Evolutionary conservation across 2,113 vertebrate genomes (phyloP), one percentile per base, ranked within the genome.

Genomic region (Donacobius atricapilla): DNA sequence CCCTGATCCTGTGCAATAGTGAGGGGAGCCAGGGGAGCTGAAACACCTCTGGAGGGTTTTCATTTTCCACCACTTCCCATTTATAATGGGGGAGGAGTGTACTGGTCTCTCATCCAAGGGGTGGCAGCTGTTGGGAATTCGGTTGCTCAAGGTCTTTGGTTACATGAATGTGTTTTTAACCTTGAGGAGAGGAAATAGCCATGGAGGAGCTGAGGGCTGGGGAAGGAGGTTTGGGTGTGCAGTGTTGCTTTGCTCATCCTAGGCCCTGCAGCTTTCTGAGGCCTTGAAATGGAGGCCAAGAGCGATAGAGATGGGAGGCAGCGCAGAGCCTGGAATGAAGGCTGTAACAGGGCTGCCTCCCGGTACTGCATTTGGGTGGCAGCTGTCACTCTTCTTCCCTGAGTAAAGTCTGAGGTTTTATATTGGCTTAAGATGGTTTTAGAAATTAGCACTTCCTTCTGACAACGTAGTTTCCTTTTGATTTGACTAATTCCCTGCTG

Each of bases 201-300:
- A 1, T 9, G 50, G n/a, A 80, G 80, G 35, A 60, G 0, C 33
- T 16, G 35, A 85, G 70, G 33, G 37, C 18, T 61, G 54, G 31
- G 56, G 54, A 30, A 17, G 54, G 45, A 57, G 37, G 4, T 57
- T 70, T 63, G 64, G 30, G 19, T 69, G 45, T 61, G 68, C 45
- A 24, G 45, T 21, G 54, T 44, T 88, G n/a, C 33, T 73, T 58
- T 39, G 1, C 66, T 44, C 31, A 7, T 57, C 40, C 35, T 39
- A 8, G 33, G 54, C 42, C 42, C 42, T 63, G 71, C 27, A 22
- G 56, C 44, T 92, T 65, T 42, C 60, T 44, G 76, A 64, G 83
- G 13, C 76, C 89, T 77, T 81, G 83, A 94, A 93, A 95, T 97
- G 96, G 91, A 96, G 83, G 89, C 93, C 39, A 24, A 8, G 77